A percentile compares a stretch with the other conserved stretches of the same genome.
phyloP scores from a whole-genome alignment of 2,888 invertebrate genomes.

The Allolobophora icterica region DNA sequence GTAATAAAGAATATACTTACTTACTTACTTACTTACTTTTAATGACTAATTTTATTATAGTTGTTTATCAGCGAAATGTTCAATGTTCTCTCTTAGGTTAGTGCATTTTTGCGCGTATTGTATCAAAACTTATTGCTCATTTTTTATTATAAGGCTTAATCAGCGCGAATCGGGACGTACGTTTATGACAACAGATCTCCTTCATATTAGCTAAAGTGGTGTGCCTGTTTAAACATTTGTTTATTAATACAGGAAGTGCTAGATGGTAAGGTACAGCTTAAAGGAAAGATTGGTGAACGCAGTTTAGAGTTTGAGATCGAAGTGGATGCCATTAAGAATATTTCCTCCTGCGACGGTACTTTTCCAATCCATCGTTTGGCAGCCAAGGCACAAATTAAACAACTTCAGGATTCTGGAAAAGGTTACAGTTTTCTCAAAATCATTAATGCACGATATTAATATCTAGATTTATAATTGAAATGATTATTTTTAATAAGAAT shows the following conservation, averaged over 20 bases:
- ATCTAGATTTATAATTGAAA: neutral
- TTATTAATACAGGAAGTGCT: neutral
- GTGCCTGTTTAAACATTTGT: neutral
- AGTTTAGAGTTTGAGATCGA: conserved; percentile 33
- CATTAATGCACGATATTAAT: neutral
- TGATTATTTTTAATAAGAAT: too few species aligned
- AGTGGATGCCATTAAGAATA: conserved; percentile 14
- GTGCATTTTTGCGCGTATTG: neutral
- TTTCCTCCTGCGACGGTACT: neutral
- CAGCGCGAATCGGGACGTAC: too few species aligned
- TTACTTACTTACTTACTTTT: too few species aligned
- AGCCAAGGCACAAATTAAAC: conserved; percentile 42
- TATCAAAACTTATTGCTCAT: too few species aligned
- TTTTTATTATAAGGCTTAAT: too few species aligned
- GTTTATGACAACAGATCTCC: too few species aligned
- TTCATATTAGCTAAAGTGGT: too few species aligned
- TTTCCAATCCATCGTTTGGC: conserved; percentile 42
- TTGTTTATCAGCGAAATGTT: neutral
- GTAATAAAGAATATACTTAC: too few species aligned
- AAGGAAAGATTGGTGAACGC: conserved; percentile 18
- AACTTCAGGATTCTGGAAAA: conserved; percentile 37
- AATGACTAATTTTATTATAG: too few species aligned
- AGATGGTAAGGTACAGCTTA: conserved; percentile 31
- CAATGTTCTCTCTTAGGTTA: too few species aligned
- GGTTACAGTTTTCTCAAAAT: conserved; percentile 25